phyloP scores from a whole-genome alignment of 2,888 invertebrate species.

The Mesorhabditis sp. region DNA sequence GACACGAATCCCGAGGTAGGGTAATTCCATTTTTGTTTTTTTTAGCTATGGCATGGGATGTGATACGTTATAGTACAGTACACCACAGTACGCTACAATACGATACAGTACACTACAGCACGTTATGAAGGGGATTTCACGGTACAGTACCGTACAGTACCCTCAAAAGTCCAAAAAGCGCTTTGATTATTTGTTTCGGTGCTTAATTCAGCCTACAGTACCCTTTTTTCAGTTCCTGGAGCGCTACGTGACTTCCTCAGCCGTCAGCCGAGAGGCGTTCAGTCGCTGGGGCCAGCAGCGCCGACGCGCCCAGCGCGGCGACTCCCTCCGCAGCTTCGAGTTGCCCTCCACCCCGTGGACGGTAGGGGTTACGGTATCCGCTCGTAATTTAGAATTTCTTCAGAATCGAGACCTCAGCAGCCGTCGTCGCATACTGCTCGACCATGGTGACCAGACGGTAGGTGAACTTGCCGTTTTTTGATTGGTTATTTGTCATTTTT shows the following conservation, averaged over 20 bases:
- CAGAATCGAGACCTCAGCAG: conserved; percentile 24
- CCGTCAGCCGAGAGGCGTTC: background rate
- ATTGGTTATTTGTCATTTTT: no score
- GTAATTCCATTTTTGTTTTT: no score
- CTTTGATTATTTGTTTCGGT: no score
- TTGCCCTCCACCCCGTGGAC: background rate
- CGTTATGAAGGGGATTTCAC: no score
- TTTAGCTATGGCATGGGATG: no score
- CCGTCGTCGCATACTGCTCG: conserved; percentile 28
- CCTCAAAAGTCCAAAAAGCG: no score
- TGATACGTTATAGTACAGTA: no score
- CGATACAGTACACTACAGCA: no score
- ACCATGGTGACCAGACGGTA: conserved; percentile 29
- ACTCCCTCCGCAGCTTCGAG: background rate
- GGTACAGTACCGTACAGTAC: no score
- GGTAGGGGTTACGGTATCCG: background rate
- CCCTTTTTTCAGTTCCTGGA: conserved; percentile 6
- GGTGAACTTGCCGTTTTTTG: background rate
- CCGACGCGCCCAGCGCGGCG: background rate
- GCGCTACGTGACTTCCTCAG: background rate
- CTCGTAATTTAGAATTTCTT: background rate
- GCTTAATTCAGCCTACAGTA: no score
- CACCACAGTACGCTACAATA: no score
- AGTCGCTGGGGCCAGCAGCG: background rate
- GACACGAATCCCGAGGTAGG: no score